Evolutionary conservation across 2,888 invertebrate genomes (phyloP).

Genomic region (Apotomis turbidana): DNA sequence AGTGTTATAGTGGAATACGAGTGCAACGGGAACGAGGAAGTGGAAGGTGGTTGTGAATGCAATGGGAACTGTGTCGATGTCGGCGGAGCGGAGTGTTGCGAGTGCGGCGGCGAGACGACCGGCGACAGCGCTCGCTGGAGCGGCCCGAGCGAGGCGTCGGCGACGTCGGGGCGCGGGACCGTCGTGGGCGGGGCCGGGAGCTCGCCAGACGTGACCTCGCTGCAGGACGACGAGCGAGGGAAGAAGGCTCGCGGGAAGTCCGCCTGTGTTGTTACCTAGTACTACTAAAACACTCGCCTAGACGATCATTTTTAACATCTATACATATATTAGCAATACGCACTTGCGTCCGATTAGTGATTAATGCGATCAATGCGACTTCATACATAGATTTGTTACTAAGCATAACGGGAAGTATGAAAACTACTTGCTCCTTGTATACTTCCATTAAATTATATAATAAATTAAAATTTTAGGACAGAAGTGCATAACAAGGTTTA

Average conservation of each 20-base stretch:
- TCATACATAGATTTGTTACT: no score
- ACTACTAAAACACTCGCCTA: background rate
- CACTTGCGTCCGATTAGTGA: no score
- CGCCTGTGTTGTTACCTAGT: conserved; percentile 44
- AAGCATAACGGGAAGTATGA: no score
- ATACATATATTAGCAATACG: no score
- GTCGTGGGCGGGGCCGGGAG: conserved; percentile 52
- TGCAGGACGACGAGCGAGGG: conserved; percentile 26
- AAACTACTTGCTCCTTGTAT: no score
- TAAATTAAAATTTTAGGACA: no score
- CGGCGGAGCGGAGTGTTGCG: background rate
- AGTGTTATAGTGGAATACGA: background rate
- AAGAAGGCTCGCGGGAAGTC: conserved; percentile 38
- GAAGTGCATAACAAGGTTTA: no score
- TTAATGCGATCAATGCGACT: no score
- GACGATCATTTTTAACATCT: no score
- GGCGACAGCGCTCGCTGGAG: no score
- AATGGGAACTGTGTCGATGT: background rate
- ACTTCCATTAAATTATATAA: no score
- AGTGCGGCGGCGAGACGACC: background rate
- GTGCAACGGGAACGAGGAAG: conserved; percentile 1
- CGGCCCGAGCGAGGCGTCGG: conserved; percentile 45
- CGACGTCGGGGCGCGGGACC: conserved; percentile 52
- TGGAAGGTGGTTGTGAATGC: background rate
- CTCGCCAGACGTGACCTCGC: conserved; percentile 19